Evolutionary conservation across 2,113 vertebrate species (phyloP), one percentile per base, ranked within the genome.

Genomic region (Oncorhynchus tshawytscha): DNA sequence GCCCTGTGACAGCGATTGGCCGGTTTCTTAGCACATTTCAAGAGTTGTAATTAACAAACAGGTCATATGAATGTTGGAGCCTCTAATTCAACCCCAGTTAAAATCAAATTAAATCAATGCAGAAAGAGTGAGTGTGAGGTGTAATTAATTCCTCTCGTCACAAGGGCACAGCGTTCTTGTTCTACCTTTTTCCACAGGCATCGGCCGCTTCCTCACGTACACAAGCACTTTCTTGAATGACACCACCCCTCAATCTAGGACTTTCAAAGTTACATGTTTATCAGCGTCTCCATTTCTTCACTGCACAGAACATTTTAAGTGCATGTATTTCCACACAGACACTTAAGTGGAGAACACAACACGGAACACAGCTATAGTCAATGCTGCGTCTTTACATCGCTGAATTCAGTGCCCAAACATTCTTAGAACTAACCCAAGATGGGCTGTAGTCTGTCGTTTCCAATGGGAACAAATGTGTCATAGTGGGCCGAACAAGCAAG

Each of bases 91-190:
- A 78, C 79, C 67, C 64, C 73, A 67, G 59, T 80, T 80, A 70
- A 79, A 82, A 85, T 83, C 73, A 75, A 79, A 88, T 88, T 77
- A 60, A 84, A 88, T 77, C 75, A 82, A 81, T 78, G 18, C 6
- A 25, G 18, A 48, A 48, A 73, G 78, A 82, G 73, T 70, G 39
- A 45, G 9, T 39, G 39, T 45, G 39, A 45, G 39, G 39, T 71
- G 68, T 87, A 88, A 87, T 86, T 86, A 69, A 84, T 83, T 84
- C 77, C 22, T 65, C 39, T 75, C 59, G 69, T 79, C 25, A 57
- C 76, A 84, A 81, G 83, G 82, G 70, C 84, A 45, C 39, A 45
- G 39, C 9, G 39, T 45, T 76, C 8, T 24, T 70, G 29, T 67
- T 71, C 45, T 64, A 22, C 73, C 54, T 48, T 66, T 29, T 29